Evolutionary conservation across 2,888 invertebrate species (phyloP).

Genomic region (Synergus japonicus): DNA sequence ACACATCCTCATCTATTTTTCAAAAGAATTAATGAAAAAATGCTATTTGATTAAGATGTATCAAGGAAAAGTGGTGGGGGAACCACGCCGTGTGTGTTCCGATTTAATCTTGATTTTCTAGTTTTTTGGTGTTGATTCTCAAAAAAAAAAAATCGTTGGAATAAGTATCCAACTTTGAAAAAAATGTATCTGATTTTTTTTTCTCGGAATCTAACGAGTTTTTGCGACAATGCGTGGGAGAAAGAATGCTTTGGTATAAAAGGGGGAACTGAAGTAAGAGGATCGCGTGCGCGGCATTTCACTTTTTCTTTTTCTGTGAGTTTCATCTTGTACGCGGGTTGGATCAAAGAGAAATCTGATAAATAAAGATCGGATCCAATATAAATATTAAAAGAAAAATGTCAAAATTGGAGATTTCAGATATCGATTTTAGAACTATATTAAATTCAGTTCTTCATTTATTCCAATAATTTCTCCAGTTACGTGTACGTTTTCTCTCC

Average conservation of each 20-base stretch:
- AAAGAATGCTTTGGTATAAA: not conserved
- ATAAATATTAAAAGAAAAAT: not conserved
- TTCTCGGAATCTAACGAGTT: not conserved
- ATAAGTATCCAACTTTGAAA: not conserved
- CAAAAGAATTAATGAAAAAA: not conserved
- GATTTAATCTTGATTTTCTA: not conserved
- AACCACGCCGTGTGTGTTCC: conserved; percentile 34
- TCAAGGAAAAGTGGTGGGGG: conserved; percentile 18
- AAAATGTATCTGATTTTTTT: not conserved
- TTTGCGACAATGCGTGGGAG: conserved; percentile 12
- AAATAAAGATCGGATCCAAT: not conserved
- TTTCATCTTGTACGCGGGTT: not conserved
- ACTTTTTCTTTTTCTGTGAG: not conserved
- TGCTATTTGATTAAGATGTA: not conserved
- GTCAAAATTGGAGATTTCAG: not conserved
- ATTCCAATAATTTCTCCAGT: not conserved
- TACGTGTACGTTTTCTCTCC: conserved; percentile 15
- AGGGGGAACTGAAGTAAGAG: conserved; percentile 12
- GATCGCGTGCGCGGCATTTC: conserved; percentile 40
- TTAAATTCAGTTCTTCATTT: not conserved
- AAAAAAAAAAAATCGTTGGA: not conserved
- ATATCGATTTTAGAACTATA: not conserved
- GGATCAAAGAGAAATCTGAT: not conserved
- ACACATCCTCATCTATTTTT: not conserved
- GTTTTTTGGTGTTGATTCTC: not conserved